Evolutionary conservation across 1,140 invertebrate species (phyloP).

Genomic region (Drosophila trapezifrons): DNA sequence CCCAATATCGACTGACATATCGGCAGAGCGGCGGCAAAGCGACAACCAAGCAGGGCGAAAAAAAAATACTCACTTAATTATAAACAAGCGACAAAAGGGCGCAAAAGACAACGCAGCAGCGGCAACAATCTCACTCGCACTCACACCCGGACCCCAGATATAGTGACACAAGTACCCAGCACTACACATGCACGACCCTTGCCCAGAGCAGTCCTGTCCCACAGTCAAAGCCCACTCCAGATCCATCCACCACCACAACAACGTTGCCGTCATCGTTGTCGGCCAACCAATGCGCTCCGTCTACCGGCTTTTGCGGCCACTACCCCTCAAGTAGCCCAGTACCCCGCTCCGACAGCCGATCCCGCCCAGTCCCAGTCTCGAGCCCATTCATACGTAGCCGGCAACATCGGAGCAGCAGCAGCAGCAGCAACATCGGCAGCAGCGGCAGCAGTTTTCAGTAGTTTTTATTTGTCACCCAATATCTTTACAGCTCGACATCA

Average conservation of each 20-base stretch:
- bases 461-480: slow-evolving; percentile 84
- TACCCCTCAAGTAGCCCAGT: slow-evolving; percentile 51
- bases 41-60: slow-evolving; percentile 63
- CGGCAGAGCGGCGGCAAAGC: slow-evolving; percentile 67
- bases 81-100: slow-evolving; percentile 82
- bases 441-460: slow-evolving; percentile 80
- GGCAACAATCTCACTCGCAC: slow-evolving; percentile 56
- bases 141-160: slow-evolving; percentile 39
- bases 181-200: slow-evolving; percentile 65
- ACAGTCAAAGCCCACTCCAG: slow-evolving; percentile 7
- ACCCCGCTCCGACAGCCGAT: slow-evolving; percentile 21
- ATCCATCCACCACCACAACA: slow-evolving; percentile 50
- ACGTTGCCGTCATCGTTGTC: slow-evolving; percentile 46
- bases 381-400: slow-evolving; percentile 73
- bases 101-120: slow-evolving; percentile 72
- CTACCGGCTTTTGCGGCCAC: slow-evolving; percentile 73
- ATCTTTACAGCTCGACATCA: slow-evolving; percentile 80
- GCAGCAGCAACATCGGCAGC: slow-evolving; percentile 23
- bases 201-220: slow-evolving; percentile 29
- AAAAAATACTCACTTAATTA: slow-evolving; percentile 80
- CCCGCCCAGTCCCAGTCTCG: slow-evolving; percentile 39
- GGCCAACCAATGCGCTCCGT: slow-evolving; percentile 73
- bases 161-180: slow-evolving; percentile 67
- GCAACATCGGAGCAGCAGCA: slow-evolving; percentile 47
- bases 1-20: slow-evolving; percentile 65